Evolutionary conservation across 2,888 invertebrate genomes (phyloP).

Genomic region (Beris chalybata): DNA sequence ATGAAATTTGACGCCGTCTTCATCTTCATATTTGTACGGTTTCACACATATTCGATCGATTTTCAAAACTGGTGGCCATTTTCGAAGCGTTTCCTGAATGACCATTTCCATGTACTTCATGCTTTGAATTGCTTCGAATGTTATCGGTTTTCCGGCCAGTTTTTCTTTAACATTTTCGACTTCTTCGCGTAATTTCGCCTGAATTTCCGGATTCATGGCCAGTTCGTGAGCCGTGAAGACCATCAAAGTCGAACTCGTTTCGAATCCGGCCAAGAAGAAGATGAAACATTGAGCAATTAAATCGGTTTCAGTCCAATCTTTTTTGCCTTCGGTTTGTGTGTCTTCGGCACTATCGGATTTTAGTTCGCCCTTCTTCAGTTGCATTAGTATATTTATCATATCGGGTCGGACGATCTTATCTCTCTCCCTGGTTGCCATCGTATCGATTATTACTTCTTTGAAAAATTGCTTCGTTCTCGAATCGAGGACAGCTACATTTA

Average conservation of each 20-base stretch:
- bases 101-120: constrained; percentile 64
- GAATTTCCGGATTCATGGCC: constrained; percentile 62
- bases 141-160: constrained; percentile 56
- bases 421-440: constrained; percentile 57
- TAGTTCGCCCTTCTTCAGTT: constrained; percentile 49
- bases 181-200: constrained; percentile 60
- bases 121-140: constrained; percentile 60
- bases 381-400: constrained; percentile 61
- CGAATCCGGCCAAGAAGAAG: constrained; percentile 64
- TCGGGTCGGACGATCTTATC: constrained; percentile 59
- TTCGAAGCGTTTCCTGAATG: constrained; percentile 59
- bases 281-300: constrained; percentile 62
- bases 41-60: constrained; percentile 60
- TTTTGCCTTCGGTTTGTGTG: constrained; percentile 49
- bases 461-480: constrained; percentile 52
- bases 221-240: constrained; percentile 62
- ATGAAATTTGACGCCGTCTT: constrained; percentile 45
- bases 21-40: constrained; percentile 55
- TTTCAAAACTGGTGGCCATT: constrained; percentile 58
- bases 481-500: constrained; percentile 50
- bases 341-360: constrained; percentile 33
- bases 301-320: constrained; percentile 57
- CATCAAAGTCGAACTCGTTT: constrained; percentile 56
- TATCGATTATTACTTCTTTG: constrained; percentile 52
- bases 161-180: constrained; percentile 57